These are phyloP conservation scores for Leucosticte australis DNA, from an alignment of 2,113 vertebrate genomes.

Conservation along the genomic window DNA sequence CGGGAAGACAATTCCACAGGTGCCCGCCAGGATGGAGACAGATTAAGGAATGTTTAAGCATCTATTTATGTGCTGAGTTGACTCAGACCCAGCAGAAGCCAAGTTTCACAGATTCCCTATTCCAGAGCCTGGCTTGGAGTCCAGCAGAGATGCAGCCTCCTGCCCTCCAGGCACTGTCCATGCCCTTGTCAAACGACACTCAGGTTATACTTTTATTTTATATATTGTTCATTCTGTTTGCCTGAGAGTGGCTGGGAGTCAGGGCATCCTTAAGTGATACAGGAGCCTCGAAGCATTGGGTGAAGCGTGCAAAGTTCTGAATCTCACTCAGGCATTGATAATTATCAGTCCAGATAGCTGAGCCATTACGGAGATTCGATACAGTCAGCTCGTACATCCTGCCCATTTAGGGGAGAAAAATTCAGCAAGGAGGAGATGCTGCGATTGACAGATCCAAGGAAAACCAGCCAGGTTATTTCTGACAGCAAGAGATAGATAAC, in stretches of 20 bases:
- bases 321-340: neutral
- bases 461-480: neutral
- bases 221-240: neutral
- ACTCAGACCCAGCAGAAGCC: neutral
- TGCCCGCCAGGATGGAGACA: rapidly evolving
- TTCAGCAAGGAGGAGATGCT: neutral
- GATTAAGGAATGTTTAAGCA: neutral
- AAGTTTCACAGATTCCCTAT: neutral
- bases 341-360: neutral
- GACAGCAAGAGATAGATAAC: neutral
- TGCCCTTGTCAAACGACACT: neutral
- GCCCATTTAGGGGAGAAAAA: constrained; percentile 56
- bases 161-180: neutral
- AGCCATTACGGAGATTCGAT: neutral
- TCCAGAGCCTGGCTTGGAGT: neutral
- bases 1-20: neutral
- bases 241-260: neutral
- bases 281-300: neutral
- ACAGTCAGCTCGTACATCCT: neutral
- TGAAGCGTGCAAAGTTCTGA: neutral
- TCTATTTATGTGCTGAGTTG: neutral
- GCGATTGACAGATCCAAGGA: neutral
- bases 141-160: neutral
- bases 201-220: no score
- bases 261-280: neutral